Evolutionary conservation across 2,797 vertebrate genomes (phyloP).

Genomic region (Prunella strophiata): DNA sequence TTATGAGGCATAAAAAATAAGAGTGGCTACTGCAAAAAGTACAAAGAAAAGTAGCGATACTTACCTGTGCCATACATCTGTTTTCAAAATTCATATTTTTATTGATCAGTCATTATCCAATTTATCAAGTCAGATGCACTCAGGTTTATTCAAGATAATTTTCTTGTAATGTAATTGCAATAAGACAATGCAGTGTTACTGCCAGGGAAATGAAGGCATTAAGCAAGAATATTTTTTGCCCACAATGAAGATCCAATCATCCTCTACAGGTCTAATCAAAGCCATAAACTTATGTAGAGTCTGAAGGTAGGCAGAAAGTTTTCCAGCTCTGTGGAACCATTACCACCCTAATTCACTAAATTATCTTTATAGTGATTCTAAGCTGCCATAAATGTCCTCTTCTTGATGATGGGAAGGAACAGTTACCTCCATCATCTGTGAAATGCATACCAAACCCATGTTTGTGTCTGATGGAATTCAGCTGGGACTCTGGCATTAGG

Average conservation of each 20-base stretch:
- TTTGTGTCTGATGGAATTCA: conserved; percentile 37
- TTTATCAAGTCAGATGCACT: neutral
- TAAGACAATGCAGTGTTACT: neutral
- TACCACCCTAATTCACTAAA: neutral
- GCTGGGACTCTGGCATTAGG: conserved; percentile 1
- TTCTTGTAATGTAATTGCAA: neutral
- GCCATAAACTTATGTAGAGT: neutral
- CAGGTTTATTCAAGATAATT: neutral
- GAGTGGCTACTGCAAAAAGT: neutral
- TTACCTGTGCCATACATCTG: neutral
- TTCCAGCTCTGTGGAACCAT: neutral
- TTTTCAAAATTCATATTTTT: neutral
- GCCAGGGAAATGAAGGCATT: neutral
- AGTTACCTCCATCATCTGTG: conserved; percentile 12
- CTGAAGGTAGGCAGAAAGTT: neutral
- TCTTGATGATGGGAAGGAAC: conserved; percentile 19
- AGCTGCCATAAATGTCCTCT: neutral
- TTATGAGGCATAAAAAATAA: neutral
- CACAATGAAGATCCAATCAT: neutral
- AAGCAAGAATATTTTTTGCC: conserved; percentile 11
- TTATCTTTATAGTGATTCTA: neutral
- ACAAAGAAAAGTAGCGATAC: neutral
- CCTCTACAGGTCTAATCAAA: neutral
- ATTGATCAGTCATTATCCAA: neutral
- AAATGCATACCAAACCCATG: conserved; percentile 27